Percentiles rank a stretch among this genome's conserved stretches.
Evolutionary conservation across 2,113 vertebrate species (phyloP).

Genomic region (Raja brachyura): DNA sequence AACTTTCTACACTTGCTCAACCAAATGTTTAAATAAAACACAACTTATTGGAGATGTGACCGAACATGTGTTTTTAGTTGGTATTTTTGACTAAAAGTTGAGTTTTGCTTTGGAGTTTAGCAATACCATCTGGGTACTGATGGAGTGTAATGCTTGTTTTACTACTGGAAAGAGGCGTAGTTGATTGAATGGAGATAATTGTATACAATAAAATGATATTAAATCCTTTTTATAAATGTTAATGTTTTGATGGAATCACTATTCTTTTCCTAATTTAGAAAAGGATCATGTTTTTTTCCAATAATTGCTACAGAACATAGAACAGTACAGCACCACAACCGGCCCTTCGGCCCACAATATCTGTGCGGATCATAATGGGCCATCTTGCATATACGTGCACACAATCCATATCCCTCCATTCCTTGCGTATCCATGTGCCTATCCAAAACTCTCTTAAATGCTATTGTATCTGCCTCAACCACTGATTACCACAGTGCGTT

Average conservation of each 20-base stretch:
- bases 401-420: no score
- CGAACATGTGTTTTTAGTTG: slow-evolving; percentile 1
- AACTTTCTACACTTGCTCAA: not conserved
- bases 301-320: not conserved
- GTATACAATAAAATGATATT: slow-evolving; percentile 25
- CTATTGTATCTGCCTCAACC: no score
- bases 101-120: slow-evolving; percentile 1
- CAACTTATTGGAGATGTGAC: not conserved
- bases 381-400: no score
- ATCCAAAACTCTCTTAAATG: no score
- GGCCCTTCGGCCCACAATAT: no score
- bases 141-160: slow-evolving; percentile 8
- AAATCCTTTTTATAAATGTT: slow-evolving; percentile 30
- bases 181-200: slow-evolving; percentile 19
- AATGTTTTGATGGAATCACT: not conserved
- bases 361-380: no score
- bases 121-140: not conserved
- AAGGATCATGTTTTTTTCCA: not conserved
- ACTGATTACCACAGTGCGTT: no score
- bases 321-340: no score
- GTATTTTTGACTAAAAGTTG: slow-evolving; percentile 32
- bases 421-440: no score
- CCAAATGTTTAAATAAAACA: not conserved
- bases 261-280: not conserved
- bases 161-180: not conserved